Base-by-base conservation (phyloP, 2,888 invertebrate genomes). In the Atrina japonica region DNA sequence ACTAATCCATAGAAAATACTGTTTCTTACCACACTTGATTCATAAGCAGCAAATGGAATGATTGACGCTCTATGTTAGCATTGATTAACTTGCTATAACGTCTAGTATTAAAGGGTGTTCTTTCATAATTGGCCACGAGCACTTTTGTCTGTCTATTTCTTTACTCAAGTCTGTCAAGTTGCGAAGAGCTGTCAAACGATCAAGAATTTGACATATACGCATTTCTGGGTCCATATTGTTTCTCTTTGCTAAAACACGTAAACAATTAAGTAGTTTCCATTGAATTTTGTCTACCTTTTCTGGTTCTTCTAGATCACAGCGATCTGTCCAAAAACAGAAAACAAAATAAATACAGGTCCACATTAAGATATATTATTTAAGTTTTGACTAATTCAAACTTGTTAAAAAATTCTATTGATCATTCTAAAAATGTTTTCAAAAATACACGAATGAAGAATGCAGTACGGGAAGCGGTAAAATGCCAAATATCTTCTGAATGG, bases 81-180 rank as follows among this genome's bases (percentile, higher is more conserved):
- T 18, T 25, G n/a, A 59, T 45, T 29, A 59, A 25, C 49, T 43
- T 18, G 45, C 30, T 29, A 61, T 29, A 29, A 80, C 71, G 52
- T 83, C 83, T 23, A 83, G 53, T 11, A 81, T 69, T 27, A 83
- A 53, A 3, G 81, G 83, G 59, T 78, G 73, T 29, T 78, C 68
- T 53, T 79, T 75, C 41, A 80, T 70, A 0, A 75, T 71, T 0
- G 81, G 80, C 80, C 80, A 80, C 29, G 74, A 70, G 18, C 75
- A 41, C 16, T 78, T 52, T 14, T 77, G 58, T 49, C 64, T 77
- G 21, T 75, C 66, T 0, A 75, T 63, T 16, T 80, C 66, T 16
- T 50, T 74, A 49, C 77, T 73, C 72, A 75, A 75, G 41, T 79
- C 80, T 9, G 81, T 77, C 9, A 83, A 66, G 49, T 70, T 72